Evolutionary conservation across 2,888 invertebrate genomes (phyloP).

Genomic region (Polydrusus cervinus): DNA sequence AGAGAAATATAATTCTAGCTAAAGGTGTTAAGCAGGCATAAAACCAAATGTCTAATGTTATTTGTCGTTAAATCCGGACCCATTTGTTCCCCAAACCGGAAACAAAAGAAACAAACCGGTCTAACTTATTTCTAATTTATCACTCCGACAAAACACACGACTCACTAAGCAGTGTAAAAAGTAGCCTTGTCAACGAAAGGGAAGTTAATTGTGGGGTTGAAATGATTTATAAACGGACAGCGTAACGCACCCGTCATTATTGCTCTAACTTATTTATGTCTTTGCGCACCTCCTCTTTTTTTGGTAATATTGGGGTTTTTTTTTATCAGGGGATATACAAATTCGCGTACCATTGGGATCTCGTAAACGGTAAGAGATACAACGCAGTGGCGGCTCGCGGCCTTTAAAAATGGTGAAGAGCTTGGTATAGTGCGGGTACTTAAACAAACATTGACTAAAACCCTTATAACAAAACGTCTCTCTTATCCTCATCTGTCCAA

Average conservation of each 20-base stretch:
- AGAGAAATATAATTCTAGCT: background rate
- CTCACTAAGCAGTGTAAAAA: slow-evolving; percentile 34
- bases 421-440: no score
- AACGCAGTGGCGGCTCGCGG: no score
- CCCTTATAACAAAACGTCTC: no score
- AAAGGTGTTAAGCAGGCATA: background rate
- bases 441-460: no score
- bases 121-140: slow-evolving; percentile 35
- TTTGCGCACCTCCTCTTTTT: slow-evolving; percentile 29
- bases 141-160: slow-evolving; percentile 29
- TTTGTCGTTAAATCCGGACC: slow-evolving; percentile 2
- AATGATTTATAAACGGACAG: slow-evolving; percentile 26
- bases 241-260: slow-evolving; percentile 31
- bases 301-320: background rate
- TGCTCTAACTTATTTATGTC: slow-evolving; percentile 33
- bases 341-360: no score
- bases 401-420: no score
- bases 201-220: slow-evolving; percentile 35
- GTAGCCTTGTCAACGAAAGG: slow-evolving; percentile 31
- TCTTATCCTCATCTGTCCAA: no score
- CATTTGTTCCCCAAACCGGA: slow-evolving; percentile 29
- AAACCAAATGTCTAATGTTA: slow-evolving; percentile 14
- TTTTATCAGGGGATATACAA: no score
- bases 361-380: no score
- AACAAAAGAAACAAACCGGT: slow-evolving; percentile 36